Base-by-base conservation (phyloP, 2,888 invertebrate genomes). In the Drosophila rellima region DNA sequence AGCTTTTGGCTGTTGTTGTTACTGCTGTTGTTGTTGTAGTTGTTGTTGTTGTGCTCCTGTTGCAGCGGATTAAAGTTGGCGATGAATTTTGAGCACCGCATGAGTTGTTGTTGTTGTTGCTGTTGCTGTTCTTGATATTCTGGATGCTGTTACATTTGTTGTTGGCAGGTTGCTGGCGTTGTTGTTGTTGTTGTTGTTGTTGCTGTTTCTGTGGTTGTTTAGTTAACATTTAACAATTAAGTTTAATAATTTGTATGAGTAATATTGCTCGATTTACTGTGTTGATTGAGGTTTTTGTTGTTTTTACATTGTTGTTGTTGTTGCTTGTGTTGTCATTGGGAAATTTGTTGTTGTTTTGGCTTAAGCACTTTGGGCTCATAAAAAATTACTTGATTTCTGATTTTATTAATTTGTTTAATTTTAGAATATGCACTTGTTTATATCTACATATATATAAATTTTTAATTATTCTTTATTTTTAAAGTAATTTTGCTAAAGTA, bases 361-460 rank as follows among this genome's bases (percentile, higher is more conserved):
- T 88, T 82, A 82, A 82, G 82, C 82, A 88, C 88, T 82, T 88
- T 80, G 62, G 88, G 73, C 82, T 80, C 86, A 71, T 79, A 73
- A 48, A 75, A 82, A 88, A 75, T 54, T 55, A 17, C 48, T 31
- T 47, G 26, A n/a, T 11, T 57, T 29, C 37, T 56, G 17, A 7
- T 20, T 47, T 50, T 15, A 15, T 31, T 33, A 31, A 31, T 50
- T 55, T 40, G 7, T 42, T 52, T 35, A 48, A 37, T 54, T 66
- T 47, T 39, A 47, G 20, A 62, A 45, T 67, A 66, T 70, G 62
- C 57, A 80, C 61, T 79, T 70, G 2, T 70, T 63, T 44, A 62
- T 50, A 33, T 48, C 1, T 33, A n/a, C n/a, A 42, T 31, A 33
- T 44, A 35, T 8, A 44, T 15, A 4, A 5, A 10, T 11, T 29